Base-by-base conservation (phyloP, 2,888 invertebrate species). In the Conchocele bisecta region DNA sequence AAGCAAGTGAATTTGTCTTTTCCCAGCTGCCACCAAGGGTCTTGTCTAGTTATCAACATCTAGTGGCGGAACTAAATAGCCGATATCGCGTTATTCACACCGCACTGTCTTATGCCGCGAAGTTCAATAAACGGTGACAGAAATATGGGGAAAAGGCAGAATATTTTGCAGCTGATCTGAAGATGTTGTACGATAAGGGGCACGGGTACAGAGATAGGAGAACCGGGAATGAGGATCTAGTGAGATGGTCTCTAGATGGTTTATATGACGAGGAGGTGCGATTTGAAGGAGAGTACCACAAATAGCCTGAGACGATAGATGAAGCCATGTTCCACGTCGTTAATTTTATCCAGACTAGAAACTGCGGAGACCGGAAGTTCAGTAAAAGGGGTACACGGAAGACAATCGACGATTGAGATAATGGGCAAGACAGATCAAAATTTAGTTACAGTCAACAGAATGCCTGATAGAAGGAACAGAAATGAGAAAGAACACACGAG, bases 271-370 rank as follows among this genome's bases (percentile, higher is more conserved):
- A 28, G 7, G 31, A 51, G 13, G 29, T 33, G 2, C 51, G 51
- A 11, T 51, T 51, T 28, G 29, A 51, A 28, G 28, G 29, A 29
- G 51, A 51, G 33, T 51, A 15, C 51, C 11, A 29, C 22, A 51
- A 51, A 31, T 29, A 51, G 17, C 51, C 51, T 31, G 31, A 29
- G 15, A 9, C 15, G 20, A 31, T 51, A 29, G 29, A 51, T 20
- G 51, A 51, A 31, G 29, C 28, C 17, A 33, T 51, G 51, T 51
- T 31, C 51, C 51, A 51, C 17, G 51, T 28, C 6, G 31, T 51
- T 11, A 51, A 51, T 20, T 51, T 48, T n/a, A 22, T 48, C n/a
- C 48, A 48, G 28, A 48, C 24, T n/a, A 48, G 22, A 22, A 48
- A 22, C 13, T 44, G 28, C 15, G 11, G 44, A n/a, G 44, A 44